Evolutionary conservation across 1,140 invertebrate genomes (phyloP).

Genomic region (Centruroides vittatus): DNA sequence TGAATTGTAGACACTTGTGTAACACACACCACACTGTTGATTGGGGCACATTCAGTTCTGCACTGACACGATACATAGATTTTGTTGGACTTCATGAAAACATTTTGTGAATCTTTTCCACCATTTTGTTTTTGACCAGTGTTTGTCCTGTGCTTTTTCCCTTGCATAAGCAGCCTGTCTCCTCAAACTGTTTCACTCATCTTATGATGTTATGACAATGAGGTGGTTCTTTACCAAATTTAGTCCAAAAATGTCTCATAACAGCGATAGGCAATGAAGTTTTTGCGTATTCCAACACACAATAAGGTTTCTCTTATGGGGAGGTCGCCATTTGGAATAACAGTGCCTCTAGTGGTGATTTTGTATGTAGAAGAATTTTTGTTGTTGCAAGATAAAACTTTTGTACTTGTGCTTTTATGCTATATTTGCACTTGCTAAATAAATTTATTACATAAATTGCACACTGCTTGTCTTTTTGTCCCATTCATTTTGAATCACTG

Average conservation of each 20-base stretch:
- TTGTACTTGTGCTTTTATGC: not conserved
- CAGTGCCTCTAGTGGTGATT: too few relatives aligned
- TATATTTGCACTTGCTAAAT: not conserved
- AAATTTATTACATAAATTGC: not conserved
- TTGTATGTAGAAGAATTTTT: not conserved
- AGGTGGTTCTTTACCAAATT: not conserved
- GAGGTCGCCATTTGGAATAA: not conserved
- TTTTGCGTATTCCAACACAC: not conserved
- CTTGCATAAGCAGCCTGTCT: not conserved
- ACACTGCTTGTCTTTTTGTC: not conserved
- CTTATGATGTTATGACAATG: not conserved
- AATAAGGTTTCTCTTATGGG: not conserved
- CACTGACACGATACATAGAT: too few relatives aligned
- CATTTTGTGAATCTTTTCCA: too few relatives aligned
- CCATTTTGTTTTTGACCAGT: too few relatives aligned
- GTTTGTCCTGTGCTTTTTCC: not conserved
- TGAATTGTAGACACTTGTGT: too few relatives aligned
- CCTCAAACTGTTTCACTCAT: constrained; percentile 1
- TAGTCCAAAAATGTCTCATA: not conserved
- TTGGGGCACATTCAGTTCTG: too few relatives aligned
- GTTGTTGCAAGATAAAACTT: not conserved
- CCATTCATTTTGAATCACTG: not conserved
- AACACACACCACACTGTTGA: too few relatives aligned
- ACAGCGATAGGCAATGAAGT: not conserved
- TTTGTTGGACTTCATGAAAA: too few relatives aligned